Evolutionary conservation across 2,888 invertebrate species (phyloP).

Genomic region (Metallyticus violacea): DNA sequence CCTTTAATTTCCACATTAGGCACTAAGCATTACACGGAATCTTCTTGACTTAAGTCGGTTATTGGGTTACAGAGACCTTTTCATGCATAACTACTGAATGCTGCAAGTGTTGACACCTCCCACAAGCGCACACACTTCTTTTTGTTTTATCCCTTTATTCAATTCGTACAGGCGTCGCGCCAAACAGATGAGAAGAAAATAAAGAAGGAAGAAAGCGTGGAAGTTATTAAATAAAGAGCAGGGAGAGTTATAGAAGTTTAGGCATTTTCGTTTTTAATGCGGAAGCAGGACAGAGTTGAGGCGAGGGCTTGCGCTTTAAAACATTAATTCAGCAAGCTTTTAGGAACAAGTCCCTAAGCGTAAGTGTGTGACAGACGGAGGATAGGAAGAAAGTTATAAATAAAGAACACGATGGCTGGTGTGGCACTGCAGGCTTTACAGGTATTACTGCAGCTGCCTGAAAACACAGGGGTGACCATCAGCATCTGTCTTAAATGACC

Average conservation of each 20-base stretch:
- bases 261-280: conserved; percentile 20
- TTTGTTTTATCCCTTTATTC: not conserved
- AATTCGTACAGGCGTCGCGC: conserved; percentile 17
- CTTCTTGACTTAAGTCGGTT: no score
- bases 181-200: conserved; percentile 4
- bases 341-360: conserved; percentile 22
- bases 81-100: not conserved
- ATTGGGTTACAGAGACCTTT: not conserved
- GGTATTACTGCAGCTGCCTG: not conserved
- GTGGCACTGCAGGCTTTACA: not conserved
- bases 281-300: conserved; percentile 3
- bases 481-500: not conserved
- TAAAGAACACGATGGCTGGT: not conserved
- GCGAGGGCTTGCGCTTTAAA: conserved; percentile 15
- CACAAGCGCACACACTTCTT: no score
- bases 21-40: no score
- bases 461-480: not conserved
- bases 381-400: conserved; percentile 12
- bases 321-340: conserved; percentile 26
- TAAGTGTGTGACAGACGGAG: conserved; percentile 12
- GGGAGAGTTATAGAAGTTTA: conserved; percentile 9
- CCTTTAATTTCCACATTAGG: no score
- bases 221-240: conserved; percentile 29
- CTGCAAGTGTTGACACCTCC: not conserved
- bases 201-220: conserved; percentile 18